Evolutionary conservation across 2,888 invertebrate species (phyloP).

Genomic region (Agrochola lota): DNA sequence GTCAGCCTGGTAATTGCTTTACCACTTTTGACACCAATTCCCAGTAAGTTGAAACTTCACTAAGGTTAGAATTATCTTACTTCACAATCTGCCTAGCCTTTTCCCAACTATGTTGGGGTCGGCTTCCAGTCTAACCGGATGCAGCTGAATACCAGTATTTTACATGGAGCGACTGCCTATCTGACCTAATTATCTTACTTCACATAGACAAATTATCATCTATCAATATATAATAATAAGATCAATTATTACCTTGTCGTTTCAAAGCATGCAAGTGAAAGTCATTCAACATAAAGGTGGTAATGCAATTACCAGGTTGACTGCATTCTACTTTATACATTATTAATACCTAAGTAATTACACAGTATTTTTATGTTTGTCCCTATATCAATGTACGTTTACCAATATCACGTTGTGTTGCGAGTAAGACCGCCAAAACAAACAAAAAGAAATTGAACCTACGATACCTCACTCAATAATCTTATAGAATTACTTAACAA

Average conservation of each 20-base stretch:
- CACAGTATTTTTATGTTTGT: neutral
- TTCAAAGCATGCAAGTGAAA: neutral
- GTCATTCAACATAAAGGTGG: neutral
- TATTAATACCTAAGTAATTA: neutral
- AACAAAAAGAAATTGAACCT: neutral
- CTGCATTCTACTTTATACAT: neutral
- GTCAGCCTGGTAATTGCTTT: neutral
- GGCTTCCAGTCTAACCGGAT: no score
- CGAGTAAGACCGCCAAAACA: no score
- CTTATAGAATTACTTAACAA: neutral
- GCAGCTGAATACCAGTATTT: no score
- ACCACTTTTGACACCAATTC: neutral
- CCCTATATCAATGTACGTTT: neutral
- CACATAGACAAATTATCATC: no score
- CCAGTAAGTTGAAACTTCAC: neutral
- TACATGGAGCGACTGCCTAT: no score
- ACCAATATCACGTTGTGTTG: neutral
- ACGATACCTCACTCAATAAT: neutral
- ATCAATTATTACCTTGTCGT: neutral
- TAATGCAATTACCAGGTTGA: no score
- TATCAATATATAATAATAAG: no score
- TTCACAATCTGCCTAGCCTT: no score
- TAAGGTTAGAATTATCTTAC: neutral
- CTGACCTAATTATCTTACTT: no score
- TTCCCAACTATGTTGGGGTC: no score